Conservation (phyloP, 1,140 invertebrate species). For the Grapholita molesta region DNA sequence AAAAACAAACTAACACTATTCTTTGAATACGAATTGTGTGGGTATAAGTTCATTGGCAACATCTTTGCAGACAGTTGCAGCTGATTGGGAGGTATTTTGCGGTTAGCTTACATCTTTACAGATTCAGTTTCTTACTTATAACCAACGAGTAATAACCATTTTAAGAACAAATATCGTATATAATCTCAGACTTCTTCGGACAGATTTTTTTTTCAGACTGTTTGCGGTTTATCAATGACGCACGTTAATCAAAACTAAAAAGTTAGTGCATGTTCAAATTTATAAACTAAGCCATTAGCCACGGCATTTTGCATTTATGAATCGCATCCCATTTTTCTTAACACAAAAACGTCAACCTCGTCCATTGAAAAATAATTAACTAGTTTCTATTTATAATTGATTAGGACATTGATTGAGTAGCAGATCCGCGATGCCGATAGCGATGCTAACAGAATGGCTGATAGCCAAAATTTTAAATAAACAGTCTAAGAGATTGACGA, state of each 20-base stretch:
- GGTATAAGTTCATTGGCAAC: too few relatives aligned
- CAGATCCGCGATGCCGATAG: not conserved
- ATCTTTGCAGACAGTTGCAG: too few relatives aligned
- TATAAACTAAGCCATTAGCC: not conserved
- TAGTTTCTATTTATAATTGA: not conserved
- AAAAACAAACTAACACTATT: too few relatives aligned
- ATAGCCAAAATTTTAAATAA: conserved; percentile 5
- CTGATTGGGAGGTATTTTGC: too few relatives aligned
- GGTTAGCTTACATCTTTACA: too few relatives aligned
- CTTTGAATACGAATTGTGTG: too few relatives aligned
- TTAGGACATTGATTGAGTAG: conserved; percentile 7
- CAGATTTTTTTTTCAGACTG: too few relatives aligned
- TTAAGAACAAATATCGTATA: too few relatives aligned
- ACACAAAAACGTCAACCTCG: not conserved
- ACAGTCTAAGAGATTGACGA: not conserved
- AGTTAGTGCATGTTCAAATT: not conserved
- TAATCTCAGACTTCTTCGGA: too few relatives aligned
- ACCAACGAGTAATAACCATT: too few relatives aligned
- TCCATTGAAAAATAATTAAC: not conserved
- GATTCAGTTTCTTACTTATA: too few relatives aligned
- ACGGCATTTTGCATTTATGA: not conserved
- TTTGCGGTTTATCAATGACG: too few relatives aligned
- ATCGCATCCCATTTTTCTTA: not conserved
- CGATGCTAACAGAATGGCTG: not conserved
- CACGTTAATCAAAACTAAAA: not conserved